Evolutionary conservation across 2,888 invertebrate species (phyloP), one percentile per base, ranked within the genome.

Genomic region (Octonoba sinensis): DNA sequence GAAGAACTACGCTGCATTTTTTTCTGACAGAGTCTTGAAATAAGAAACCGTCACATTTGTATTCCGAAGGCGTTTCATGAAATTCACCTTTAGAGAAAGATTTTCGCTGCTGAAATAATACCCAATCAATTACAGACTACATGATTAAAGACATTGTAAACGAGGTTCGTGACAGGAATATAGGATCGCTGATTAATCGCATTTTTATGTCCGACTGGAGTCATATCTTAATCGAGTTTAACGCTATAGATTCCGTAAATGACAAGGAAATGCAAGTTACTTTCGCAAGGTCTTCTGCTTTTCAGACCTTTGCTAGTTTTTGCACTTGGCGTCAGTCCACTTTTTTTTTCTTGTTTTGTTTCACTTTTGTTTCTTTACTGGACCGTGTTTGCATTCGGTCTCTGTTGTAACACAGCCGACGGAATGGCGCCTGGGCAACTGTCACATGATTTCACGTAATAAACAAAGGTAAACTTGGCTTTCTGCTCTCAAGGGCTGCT

Each of bases 391-490:
- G 76, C 56, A 64, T 71, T 65, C 64, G 44, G 57, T 20, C 54
- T 36, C 24, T 56, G 73, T 16, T 27, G 36, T 27, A 27, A 15
- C 16, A 36, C 1, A 27, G 46, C 46, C 66, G 67, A 46, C 66
- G 44, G 51, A 18, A 56, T 79, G 79, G 79, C 79, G 79, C 79
- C 79, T 60, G 27, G 20, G 65, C 46, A 66, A 59, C 59, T 54
- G 59, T 54, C 78, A 71, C 59, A 51, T 72, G 72, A 59, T 20
- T 36, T 24, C 46, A 65, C 57, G 60, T 60, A 62, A 79, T 73
- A 79, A 79, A 79, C 73, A 72, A 73, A 79, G 73, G 66, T 79
- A 73, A 72, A 72, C 72, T 73, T 60, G 60, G 54, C 51, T 66
- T 16, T 66, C 78, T 47, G 18, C 20, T 59, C 57, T 74, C 67